Percentiles rank a stretch among this genome's conserved stretches.
Evolutionary conservation across 1,140 invertebrate species (phyloP).

Genomic region (Homarus americanus): DNA sequence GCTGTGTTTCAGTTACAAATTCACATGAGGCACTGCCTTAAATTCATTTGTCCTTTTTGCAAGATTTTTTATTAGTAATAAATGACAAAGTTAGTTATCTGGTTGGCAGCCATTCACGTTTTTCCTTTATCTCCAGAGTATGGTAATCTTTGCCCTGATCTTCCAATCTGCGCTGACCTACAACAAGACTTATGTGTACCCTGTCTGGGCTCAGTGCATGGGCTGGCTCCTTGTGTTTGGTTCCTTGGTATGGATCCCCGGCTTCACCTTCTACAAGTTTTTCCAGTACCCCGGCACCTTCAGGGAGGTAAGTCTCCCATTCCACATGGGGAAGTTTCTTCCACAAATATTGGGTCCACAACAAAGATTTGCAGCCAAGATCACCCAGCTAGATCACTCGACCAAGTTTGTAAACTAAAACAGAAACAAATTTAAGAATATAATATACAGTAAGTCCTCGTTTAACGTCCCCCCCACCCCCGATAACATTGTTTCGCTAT

Average conservation of each 20-base stretch:
- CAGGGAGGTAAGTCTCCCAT: conserved; percentile 75
- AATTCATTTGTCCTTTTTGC: not conserved
- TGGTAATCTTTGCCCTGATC: conserved; percentile 81
- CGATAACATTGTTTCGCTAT: no score
- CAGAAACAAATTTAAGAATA: no score
- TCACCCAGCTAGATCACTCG: no score
- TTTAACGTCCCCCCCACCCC: no score
- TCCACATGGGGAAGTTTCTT: no score
- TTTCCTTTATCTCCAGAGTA: conserved; percentile 78
- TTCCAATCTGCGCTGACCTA: conserved; percentile 80
- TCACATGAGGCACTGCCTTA: no score
- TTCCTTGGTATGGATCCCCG: conserved; percentile 82
- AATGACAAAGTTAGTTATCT: no score
- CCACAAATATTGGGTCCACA: no score
- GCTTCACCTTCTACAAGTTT: conserved; percentile 78
- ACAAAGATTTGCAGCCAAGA: no score
- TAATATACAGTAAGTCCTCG: no score
- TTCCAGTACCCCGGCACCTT: conserved; percentile 76
- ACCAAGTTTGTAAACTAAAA: no score
- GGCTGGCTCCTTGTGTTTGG: conserved; percentile 80
- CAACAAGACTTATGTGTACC: conserved; percentile 80
- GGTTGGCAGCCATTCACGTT: not conserved
- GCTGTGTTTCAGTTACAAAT: no score
- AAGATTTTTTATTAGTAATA: not conserved
- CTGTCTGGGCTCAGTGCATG: conserved; percentile 80